Conservation (phyloP, 2,797 vertebrate species). For the Schizopygopsis pylzovi region DNA sequence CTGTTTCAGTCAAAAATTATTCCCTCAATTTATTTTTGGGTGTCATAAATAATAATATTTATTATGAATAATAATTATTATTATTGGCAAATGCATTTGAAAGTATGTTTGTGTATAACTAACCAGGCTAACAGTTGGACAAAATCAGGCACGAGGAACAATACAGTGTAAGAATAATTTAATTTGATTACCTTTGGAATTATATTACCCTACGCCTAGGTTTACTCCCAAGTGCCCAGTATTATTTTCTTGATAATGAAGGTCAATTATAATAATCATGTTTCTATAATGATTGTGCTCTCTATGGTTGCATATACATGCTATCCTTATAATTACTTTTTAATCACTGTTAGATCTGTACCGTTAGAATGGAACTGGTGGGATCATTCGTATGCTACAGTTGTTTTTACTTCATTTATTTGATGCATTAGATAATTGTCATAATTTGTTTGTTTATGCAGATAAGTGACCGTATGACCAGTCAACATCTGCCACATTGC, state of each 20-base stretch:
- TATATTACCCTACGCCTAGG: slow-evolving; percentile 32
- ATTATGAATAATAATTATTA: not conserved
- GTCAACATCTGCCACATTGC: slow-evolving; percentile 2
- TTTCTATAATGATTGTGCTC: slow-evolving; percentile 64
- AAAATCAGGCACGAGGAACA: not conserved
- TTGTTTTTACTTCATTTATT: not conserved
- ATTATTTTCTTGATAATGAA: slow-evolving; percentile 65
- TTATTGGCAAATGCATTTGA: not conserved
- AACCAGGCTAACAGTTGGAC: not conserved
- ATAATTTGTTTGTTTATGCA: not conserved
- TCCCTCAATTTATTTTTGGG: too few species aligned
- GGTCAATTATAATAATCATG: slow-evolving; percentile 70
- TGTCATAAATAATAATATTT: too few species aligned
- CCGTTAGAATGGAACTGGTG: slow-evolving; percentile 52
- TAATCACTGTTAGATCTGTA: slow-evolving; percentile 66
- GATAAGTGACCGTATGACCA: slow-evolving; percentile 8
- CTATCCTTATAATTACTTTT: slow-evolving; percentile 71
- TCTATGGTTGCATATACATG: slow-evolving; percentile 58
- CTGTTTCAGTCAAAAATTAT: not conserved
- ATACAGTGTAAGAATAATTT: slow-evolving; percentile 41
- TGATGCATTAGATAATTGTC: not conserved
- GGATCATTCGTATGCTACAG: slow-evolving; percentile 8
- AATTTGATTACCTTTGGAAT: slow-evolving; percentile 30
- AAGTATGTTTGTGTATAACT: not conserved
- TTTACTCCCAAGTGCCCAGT: slow-evolving; percentile 18